These are phyloP conservation scores for Calidris pugnax DNA, from an alignment of 2,113 vertebrate species.

Conservation along the genomic window DNA sequence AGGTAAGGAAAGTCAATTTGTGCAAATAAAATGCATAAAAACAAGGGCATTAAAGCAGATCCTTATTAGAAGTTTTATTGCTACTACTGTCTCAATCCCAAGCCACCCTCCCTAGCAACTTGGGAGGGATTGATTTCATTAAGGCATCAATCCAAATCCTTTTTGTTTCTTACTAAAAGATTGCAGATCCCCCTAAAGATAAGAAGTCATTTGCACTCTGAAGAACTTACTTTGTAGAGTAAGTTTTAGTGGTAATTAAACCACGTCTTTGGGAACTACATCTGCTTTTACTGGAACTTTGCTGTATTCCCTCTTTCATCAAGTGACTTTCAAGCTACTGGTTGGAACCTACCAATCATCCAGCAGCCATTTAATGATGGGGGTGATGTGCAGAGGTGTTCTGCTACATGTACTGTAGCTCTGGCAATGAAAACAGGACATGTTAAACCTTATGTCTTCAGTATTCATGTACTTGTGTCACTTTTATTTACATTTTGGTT, in stretches of 20 bases:
- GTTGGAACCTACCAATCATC: constrained; percentile 62
- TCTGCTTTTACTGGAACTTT: constrained; percentile 69
- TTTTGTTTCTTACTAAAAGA: constrained; percentile 14
- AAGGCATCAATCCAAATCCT: neutral
- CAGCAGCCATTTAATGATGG: constrained; percentile 46
- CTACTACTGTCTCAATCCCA: neutral
- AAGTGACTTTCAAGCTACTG: constrained; percentile 66
- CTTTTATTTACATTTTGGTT: constrained; percentile 64
- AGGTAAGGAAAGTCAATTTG: constrained; percentile 46
- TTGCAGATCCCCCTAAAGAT: constrained; percentile 41
- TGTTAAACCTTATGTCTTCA: constrained; percentile 54
- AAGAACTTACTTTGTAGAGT: constrained; percentile 57
- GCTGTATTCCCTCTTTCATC: constrained; percentile 59
- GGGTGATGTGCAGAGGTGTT: constrained; percentile 4
- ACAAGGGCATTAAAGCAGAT: neutral
- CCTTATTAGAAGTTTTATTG: neutral
- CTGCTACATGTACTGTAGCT: constrained; percentile 14
- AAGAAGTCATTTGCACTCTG: constrained; percentile 30
- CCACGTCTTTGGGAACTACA: constrained; percentile 47
- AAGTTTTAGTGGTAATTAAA: constrained; percentile 70
- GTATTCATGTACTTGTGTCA: constrained; percentile 52
- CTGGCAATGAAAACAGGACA: neutral
- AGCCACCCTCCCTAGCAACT: neutral
- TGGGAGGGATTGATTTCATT: neutral
- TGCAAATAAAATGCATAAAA: constrained; percentile 45